Evolutionary conservation across 2,797 vertebrate genomes (phyloP).

Genomic region (Scomberomorus guttatus): DNA sequence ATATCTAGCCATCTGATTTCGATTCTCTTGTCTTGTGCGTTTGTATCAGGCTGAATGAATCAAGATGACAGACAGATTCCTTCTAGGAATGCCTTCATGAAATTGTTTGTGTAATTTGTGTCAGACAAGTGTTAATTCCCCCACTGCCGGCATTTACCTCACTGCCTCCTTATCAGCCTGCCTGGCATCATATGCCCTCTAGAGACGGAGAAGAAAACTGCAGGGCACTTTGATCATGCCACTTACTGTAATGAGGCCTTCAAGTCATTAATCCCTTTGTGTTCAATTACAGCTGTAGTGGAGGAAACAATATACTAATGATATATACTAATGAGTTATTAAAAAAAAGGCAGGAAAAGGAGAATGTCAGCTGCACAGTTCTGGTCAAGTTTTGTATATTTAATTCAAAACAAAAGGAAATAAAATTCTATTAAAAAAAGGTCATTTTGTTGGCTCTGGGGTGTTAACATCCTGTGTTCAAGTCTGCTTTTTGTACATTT

Average conservation of each 20-base stretch:
- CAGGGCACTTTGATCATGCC: conserved; percentile 71
- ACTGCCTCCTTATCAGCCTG: conserved; percentile 63
- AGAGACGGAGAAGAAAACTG: conserved; percentile 73
- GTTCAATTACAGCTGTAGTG: conserved; percentile 64
- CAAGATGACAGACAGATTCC: conserved; percentile 25
- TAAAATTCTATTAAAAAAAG: background rate
- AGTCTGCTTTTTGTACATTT: background rate
- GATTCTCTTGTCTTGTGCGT: conserved; percentile 4
- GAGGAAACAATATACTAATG: conserved; percentile 51
- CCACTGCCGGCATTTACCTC: conserved; percentile 47
- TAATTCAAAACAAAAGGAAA: too few species aligned
- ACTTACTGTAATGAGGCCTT: conserved; percentile 73
- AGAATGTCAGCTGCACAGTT: background rate
- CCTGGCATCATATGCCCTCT: conserved; percentile 77
- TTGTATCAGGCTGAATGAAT: conserved; percentile 30
- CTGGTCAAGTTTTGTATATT: background rate
- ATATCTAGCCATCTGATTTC: conserved; percentile 31
- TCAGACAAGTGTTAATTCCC: conserved; percentile 57
- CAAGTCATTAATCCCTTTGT: conserved; percentile 75
- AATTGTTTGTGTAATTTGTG: conserved; percentile 36
- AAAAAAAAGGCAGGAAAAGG: background rate
- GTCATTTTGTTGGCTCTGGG: background rate
- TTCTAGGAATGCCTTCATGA: conserved; percentile 11
- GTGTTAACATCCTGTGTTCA: background rate
- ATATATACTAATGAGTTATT: too few species aligned